A percentile compares a stretch with the other conserved stretches of the same genome.
phyloP scores from a whole-genome alignment of 2,797 vertebrate genomes.

The Podarcis lilfordi region DNA sequence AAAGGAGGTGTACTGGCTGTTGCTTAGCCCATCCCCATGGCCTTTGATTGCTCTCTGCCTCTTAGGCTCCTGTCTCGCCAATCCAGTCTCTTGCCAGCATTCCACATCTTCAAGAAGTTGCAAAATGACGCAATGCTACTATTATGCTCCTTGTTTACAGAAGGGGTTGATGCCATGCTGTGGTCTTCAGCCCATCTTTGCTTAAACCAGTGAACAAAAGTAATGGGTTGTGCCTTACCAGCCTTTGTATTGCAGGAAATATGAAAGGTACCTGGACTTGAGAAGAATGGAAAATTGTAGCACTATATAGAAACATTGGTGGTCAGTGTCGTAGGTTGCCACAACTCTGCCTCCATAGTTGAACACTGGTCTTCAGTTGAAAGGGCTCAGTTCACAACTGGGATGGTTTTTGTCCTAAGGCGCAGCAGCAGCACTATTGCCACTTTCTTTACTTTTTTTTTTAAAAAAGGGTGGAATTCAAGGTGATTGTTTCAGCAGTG shows the following conservation, averaged over 20 bases:
- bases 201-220: background rate
- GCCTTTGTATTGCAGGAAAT: background rate
- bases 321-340: background rate
- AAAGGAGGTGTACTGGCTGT: background rate
- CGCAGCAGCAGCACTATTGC: background rate
- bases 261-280: background rate
- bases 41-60: slow-evolving; percentile 12
- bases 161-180: background rate
- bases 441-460: background rate
- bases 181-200: background rate
- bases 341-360: background rate
- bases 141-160: background rate
- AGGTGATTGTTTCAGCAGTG: no score
- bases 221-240: background rate
- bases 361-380: background rate
- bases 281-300: background rate
- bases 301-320: background rate
- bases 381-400: background rate
- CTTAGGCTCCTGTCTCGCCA: background rate
- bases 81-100: background rate
- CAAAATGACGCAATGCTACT: background rate
- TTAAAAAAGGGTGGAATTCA: background rate
- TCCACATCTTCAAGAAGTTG: background rate
- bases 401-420: background rate
- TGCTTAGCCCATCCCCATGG: background rate